Conservation (phyloP, 1,140 invertebrate species). For the Lerema accius region DNA sequence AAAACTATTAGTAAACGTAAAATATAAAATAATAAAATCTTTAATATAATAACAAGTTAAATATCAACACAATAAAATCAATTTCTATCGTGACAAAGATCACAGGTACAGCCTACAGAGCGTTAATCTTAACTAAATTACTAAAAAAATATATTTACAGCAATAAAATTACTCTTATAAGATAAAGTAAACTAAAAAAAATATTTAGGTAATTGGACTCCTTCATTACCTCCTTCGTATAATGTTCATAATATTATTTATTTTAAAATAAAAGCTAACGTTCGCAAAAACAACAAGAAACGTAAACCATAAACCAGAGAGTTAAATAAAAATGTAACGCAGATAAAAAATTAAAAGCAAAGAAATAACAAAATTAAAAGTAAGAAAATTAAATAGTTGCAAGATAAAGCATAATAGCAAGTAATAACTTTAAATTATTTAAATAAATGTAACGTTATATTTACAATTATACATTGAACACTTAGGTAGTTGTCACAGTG, state of each 20-base stretch:
- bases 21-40: too few relatives aligned
- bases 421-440: conserved; percentile 31
- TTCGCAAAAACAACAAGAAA: too few relatives aligned
- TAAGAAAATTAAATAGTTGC: conserved; percentile 20
- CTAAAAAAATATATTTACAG: neutral
- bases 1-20: too few relatives aligned
- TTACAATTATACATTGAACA: conserved; percentile 67
- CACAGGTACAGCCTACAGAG: conserved; percentile 79
- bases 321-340: too few relatives aligned
- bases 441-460: conserved; percentile 39
- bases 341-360: too few relatives aligned
- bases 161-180: neutral
- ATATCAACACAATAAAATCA: too few relatives aligned
- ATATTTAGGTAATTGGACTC: conserved; percentile 44
- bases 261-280: too few relatives aligned
- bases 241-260: too few relatives aligned
- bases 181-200: neutral
- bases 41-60: conserved; percentile 28
- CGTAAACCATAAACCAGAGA: too few relatives aligned
- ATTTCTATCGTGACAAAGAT: conserved; percentile 66
- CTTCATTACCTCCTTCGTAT: conserved; percentile 23
- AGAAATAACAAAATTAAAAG: conserved; percentile 8
- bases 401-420: conserved; percentile 7
- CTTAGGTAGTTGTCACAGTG: conserved; percentile 63
- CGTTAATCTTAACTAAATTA: conserved; percentile 44